These are phyloP conservation scores for Cheilosia variabilis DNA, from an alignment of 2,888 invertebrate species.

Conservation along the genomic window DNA sequence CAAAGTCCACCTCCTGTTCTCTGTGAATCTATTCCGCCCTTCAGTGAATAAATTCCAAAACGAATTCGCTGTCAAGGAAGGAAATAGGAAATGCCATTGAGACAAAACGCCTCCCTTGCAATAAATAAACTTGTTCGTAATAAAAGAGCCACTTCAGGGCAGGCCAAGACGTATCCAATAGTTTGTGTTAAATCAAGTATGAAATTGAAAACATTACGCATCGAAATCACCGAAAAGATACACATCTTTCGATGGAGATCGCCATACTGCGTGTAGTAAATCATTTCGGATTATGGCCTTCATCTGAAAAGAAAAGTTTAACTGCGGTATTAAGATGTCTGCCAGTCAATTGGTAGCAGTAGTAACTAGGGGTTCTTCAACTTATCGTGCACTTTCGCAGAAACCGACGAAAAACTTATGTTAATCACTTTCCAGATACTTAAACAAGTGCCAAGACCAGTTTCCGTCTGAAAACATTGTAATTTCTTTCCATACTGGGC, in stretches of 20 bases:
- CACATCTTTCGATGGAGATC: slow-evolving; percentile 35
- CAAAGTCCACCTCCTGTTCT: neutral
- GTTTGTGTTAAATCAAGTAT: slow-evolving; percentile 73
- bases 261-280: slow-evolving; percentile 20
- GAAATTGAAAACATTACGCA: slow-evolving; percentile 65
- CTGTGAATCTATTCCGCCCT: slow-evolving; percentile 39
- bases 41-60: slow-evolving; percentile 43
- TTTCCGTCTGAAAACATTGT: slow-evolving; percentile 16
- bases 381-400: neutral
- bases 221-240: slow-evolving; percentile 31
- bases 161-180: slow-evolving; percentile 26
- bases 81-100: slow-evolving; percentile 52
- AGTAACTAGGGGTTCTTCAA: neutral
- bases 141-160: slow-evolving; percentile 10
- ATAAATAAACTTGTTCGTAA: slow-evolving; percentile 51
- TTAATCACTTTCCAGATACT: slow-evolving; percentile 52
- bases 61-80: slow-evolving; percentile 22
- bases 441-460: slow-evolving; percentile 32
- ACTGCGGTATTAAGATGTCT: slow-evolving; percentile 28
- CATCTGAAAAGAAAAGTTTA: slow-evolving; percentile 14
- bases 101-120: slow-evolving; percentile 68
- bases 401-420: slow-evolving; percentile 32
- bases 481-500: neutral
- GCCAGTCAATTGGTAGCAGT: slow-evolving; percentile 22
- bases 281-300: slow-evolving; percentile 43